Base-by-base conservation (phyloP, 1,140 invertebrate genomes). In the Parapsyche elsis region DNA sequence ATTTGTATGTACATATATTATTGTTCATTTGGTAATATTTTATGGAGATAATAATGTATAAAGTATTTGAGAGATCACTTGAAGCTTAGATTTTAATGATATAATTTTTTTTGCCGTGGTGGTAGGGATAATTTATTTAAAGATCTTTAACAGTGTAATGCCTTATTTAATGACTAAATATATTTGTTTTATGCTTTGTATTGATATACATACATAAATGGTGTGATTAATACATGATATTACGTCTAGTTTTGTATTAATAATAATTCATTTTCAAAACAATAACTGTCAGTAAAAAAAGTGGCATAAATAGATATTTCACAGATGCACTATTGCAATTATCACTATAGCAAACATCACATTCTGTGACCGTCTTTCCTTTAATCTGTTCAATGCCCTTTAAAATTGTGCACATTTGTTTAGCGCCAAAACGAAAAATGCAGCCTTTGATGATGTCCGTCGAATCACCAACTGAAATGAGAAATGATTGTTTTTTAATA, bases 391-490 rank as follows among this genome's bases (percentile, higher is more conserved):
- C n/a, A 26, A 57, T 30, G 0, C 0, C 23, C 23, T 53, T 49
- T 21, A 75, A 26, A 1, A 1, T 9, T 14, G 4, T n/a, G 26
- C 73, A 75, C 14, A 75, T n/a, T 5, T 1, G 1, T 0, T 49
- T 26, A 14, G 46, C 45, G 57, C 53, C 49, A n/a, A 0, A 7
- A 2, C 26, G 57, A 14, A 53, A 7, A 5, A 24, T 9, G 71
- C 88, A 89, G n/a, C 88, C 88, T 70, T 84, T 80, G 10, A 89
- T 84, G 0, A 86, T 82, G 79, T 89, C 88, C 24, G 88, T 85
- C 45, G 88, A 89, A 83, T 88, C 88, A 38, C 88, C 88, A 84
- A 85, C 88, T 89, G 84, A 75, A 87, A 87, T 81, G 77, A 75
- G 82, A 83, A 84, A 57, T 80, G 78, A 77, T 46, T 24, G 26